Evolutionary conservation across 1,140 invertebrate genomes (phyloP).

Genomic region (Bombus turneri): DNA sequence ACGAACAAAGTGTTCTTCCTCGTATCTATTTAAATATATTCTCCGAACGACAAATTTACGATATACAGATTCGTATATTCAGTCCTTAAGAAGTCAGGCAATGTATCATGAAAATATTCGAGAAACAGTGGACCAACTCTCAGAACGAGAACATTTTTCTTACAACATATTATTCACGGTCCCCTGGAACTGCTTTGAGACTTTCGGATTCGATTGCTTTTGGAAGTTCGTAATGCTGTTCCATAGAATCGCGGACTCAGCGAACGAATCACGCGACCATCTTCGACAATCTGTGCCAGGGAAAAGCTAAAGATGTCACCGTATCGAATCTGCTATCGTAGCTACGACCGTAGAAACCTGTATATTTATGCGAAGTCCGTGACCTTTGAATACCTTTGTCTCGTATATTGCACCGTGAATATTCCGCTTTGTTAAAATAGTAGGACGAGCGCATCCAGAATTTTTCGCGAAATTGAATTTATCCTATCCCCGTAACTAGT

Average conservation of each 20-base stretch:
- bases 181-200: not conserved
- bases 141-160: not conserved
- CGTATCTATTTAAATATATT: too few relatives aligned
- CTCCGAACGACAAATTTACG: too few relatives aligned
- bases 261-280: not conserved
- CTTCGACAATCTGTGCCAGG: too few relatives aligned
- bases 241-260: not conserved
- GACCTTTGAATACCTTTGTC: not conserved
- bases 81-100: not conserved
- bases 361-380: not conserved
- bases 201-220: conserved; percentile 7
- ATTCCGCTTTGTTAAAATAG: not conserved
- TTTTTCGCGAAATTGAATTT: not conserved
- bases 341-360: not conserved
- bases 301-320: not conserved
- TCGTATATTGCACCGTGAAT: not conserved
- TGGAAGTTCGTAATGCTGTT: not conserved
- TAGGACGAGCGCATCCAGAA: not conserved
- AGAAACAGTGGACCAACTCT: not conserved
- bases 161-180: conserved; percentile 17
- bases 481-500: not conserved
- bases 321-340: not conserved
- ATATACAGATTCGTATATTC: not conserved
- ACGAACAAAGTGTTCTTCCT: too few relatives aligned
- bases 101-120: not conserved